These are phyloP conservation scores for Gila robusta DNA, from an alignment of 2,797 vertebrate species.

Conservation along the genomic window DNA sequence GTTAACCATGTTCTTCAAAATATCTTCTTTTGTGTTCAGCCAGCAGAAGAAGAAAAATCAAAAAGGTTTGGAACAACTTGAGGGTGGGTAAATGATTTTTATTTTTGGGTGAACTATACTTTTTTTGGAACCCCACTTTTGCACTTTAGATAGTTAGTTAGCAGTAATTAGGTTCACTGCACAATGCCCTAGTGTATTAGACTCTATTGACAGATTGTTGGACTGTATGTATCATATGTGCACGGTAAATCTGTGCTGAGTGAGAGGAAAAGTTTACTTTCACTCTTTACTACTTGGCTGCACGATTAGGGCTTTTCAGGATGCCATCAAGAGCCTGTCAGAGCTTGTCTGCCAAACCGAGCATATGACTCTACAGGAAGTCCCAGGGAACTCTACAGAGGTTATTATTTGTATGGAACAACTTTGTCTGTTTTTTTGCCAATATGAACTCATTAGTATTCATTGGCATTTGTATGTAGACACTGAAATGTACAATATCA, in stretches of 20 bases:
- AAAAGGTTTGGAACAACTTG: not conserved
- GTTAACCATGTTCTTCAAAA: not conserved
- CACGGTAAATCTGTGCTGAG: conserved; percentile 16
- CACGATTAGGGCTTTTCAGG: conserved; percentile 30
- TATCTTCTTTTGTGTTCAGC: not conserved
- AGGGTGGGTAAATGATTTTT: not conserved
- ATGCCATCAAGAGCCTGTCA: conserved; percentile 51
- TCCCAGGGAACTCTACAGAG: conserved; percentile 44
- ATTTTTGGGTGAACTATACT: too few species aligned
- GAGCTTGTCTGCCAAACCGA: conserved; percentile 47
- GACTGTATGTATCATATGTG: conserved; percentile 5
- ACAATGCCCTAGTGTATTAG: not conserved
- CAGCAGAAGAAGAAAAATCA: not conserved
- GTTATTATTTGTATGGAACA: conserved; percentile 44
- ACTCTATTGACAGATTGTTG: conserved; percentile 38
- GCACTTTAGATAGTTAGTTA: not conserved
- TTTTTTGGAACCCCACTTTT: too few species aligned
- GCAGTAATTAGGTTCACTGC: not conserved
- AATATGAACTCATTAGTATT: conserved; percentile 10
- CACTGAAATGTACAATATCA: not conserved
- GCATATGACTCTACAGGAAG: conserved; percentile 54
- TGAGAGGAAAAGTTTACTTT: conserved; percentile 50
- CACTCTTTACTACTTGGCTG: conserved; percentile 41
- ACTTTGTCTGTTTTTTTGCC: conserved; percentile 5
- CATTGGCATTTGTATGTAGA: not conserved